Evolutionary conservation across 1,140 invertebrate genomes (phyloP), one percentile per base, ranked within the genome.

Genomic region (Lepidotrigona ventralis): DNA sequence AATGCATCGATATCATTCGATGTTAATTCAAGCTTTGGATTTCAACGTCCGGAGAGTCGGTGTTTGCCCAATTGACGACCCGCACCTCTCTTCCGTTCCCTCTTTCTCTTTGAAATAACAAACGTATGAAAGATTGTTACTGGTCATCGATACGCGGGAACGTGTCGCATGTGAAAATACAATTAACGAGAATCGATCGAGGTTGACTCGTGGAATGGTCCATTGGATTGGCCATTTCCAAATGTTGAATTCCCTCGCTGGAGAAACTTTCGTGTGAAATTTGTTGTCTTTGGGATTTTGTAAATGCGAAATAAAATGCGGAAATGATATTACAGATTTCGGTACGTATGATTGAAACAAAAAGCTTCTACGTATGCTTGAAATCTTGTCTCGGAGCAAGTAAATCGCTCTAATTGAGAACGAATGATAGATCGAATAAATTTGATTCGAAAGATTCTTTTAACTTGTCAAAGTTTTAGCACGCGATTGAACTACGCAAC

Each of bases 1-100:
- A 68, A 81, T 75, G 23, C 29, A 74, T 74, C 72, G 72, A 79
- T 60, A 39, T 19, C 68, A 33, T 26, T 54, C 56, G 51, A 9
- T 39, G 75, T 75, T 81, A 81, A 81, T 81, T 81, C 71, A n/a
- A 56, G 29, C 54, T 46, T n/a, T 23, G 79, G 69, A 81, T 81
- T 74, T 74, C 79, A 74, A 39, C 33, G 33, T 33, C 23, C 26
- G 56, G 0, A 14, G 15, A 81, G 69, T 66, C 5, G 1, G 0
- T 80, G 78, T 80, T 80, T 80, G 69, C 53, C 53, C n/a, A 39
- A 72, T 23, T 26, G 33, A 33, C 33, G 33, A 33, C 33, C 33
- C 33, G 2, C 33, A 3, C 4, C 33, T 33, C 33, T 33, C 33
- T 33, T 33, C 33, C 71, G 66, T 66, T 29, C 51, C 4, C 39